Conservation (phyloP, 1,140 invertebrate genomes). For the Lanistes nyassanus region DNA sequence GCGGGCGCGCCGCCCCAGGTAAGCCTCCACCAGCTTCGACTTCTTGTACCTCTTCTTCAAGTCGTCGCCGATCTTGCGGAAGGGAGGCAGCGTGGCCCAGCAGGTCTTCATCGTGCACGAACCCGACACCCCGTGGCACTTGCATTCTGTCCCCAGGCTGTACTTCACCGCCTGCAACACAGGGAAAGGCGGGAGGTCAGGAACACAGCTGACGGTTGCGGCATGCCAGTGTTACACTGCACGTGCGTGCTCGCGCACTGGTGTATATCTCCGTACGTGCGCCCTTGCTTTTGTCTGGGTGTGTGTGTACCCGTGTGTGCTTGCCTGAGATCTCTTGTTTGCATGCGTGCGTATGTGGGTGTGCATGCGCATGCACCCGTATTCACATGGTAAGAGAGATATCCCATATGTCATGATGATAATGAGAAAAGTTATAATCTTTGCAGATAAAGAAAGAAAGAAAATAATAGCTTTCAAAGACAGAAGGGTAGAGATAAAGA, state of each 20-base stretch:
- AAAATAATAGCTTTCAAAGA: too few relatives aligned
- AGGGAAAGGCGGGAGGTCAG: slow-evolving; percentile 10
- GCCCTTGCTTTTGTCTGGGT: too few relatives aligned
- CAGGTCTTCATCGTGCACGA: slow-evolving; percentile 95
- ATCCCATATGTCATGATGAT: too few relatives aligned
- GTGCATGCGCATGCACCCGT: background rate
- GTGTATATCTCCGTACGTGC: too few relatives aligned
- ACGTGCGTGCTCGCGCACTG: too few relatives aligned
- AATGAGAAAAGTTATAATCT: too few relatives aligned
- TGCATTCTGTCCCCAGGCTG: slow-evolving; percentile 74
- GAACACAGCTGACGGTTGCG: background rate
- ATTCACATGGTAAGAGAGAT: too few relatives aligned
- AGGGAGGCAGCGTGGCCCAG: slow-evolving; percentile 90
- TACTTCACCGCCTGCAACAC: slow-evolving; percentile 64
- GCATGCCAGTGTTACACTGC: too few relatives aligned
- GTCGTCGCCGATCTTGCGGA: slow-evolving; percentile 84
- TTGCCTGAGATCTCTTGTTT: too few relatives aligned
- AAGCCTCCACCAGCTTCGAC: slow-evolving; percentile 78
- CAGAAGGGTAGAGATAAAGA: too few relatives aligned
- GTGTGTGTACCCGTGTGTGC: too few relatives aligned
- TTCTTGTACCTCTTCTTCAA: slow-evolving; percentile 84
- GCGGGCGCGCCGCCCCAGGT: slow-evolving; percentile 48
- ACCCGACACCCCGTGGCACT: slow-evolving; percentile 96
- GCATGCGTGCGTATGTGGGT: background rate
- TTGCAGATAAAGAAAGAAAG: too few relatives aligned